Evolutionary conservation across 2,797 vertebrate genomes (phyloP).

Genomic region (Acanthurus leucopareius): DNA sequence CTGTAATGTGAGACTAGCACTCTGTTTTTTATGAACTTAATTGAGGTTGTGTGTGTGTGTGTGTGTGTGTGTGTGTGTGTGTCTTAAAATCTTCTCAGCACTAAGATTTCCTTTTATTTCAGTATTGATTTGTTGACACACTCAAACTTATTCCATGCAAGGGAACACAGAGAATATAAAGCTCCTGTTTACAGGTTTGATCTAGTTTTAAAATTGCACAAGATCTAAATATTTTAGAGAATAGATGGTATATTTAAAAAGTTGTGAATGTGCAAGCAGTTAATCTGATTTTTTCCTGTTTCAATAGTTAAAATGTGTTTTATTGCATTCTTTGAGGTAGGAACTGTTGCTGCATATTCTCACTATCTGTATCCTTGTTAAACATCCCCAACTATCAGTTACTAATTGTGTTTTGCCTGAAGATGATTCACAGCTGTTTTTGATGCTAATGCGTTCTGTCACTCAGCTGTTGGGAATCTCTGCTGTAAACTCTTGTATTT

Average conservation of each 20-base stretch:
- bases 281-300: not conserved
- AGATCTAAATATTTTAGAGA: not conserved
- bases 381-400: slow-evolving; percentile 16
- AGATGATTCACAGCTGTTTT: slow-evolving; percentile 15
- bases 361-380: slow-evolving; percentile 12
- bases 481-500: slow-evolving; percentile 31
- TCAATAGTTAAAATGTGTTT: not conserved
- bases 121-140: slow-evolving; percentile 40
- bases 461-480: slow-evolving; percentile 19
- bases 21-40: slow-evolving; percentile 17
- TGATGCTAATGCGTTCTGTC: slow-evolving; percentile 8
- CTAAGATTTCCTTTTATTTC: slow-evolving; percentile 29
- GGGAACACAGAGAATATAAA: not conserved
- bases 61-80: not conserved
- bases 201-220: not conserved
- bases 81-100: slow-evolving; percentile 43
- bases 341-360: slow-evolving; percentile 11
- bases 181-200: slow-evolving; percentile 40
- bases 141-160: slow-evolving; percentile 19
- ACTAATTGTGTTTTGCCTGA: slow-evolving; percentile 22
- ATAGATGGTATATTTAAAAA: not conserved
- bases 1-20: slow-evolving; percentile 31
- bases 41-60: slow-evolving; percentile 1
- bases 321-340: slow-evolving; percentile 6
- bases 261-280: slow-evolving; percentile 1